A percentile compares a stretch with the other conserved stretches of the same genome.
phyloP scores from a whole-genome alignment of 2,888 invertebrate species.

The Dasypolia templi region DNA sequence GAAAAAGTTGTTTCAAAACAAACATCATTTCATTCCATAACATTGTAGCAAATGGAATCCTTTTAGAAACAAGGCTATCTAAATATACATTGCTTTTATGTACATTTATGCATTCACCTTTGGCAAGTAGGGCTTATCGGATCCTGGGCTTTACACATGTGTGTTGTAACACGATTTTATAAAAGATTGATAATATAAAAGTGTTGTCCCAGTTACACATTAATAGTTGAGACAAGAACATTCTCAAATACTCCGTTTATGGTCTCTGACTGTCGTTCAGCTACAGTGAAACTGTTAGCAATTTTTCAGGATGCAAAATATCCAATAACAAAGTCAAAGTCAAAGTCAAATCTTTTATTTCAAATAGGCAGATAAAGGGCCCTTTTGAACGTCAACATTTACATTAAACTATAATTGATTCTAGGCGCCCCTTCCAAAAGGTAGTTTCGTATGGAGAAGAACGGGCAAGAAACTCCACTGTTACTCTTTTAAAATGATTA shows the following conservation, averaged over 20 bases:
- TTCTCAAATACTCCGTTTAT: background rate
- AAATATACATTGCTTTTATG: slow-evolving; percentile 16
- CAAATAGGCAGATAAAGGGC: no score
- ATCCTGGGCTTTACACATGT: no score
- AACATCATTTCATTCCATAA: slow-evolving; percentile 15
- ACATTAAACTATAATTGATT: no score
- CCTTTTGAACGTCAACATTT: no score
- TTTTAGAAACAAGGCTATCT: background rate
- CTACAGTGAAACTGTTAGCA: background rate
- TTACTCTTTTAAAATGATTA: no score
- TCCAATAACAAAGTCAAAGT: background rate
- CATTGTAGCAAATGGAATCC: slow-evolving; percentile 27
- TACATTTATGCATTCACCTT: no score
- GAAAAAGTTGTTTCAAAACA: slow-evolving; percentile 38
- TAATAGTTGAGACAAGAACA: background rate
- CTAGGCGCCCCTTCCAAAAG: no score
- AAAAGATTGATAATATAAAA: background rate
- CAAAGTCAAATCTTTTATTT: no score
- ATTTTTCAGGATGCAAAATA: slow-evolving; percentile 7
- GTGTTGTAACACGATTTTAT: background rate
- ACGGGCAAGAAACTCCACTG: no score
- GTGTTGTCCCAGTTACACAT: no score
- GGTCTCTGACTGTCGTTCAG: background rate
- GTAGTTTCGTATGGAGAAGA: no score
- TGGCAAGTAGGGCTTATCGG: background rate